These are phyloP conservation scores for Myotis findleyi DNA, from an alignment of 2,797 vertebrate genomes.

Conservation along the genomic window DNA sequence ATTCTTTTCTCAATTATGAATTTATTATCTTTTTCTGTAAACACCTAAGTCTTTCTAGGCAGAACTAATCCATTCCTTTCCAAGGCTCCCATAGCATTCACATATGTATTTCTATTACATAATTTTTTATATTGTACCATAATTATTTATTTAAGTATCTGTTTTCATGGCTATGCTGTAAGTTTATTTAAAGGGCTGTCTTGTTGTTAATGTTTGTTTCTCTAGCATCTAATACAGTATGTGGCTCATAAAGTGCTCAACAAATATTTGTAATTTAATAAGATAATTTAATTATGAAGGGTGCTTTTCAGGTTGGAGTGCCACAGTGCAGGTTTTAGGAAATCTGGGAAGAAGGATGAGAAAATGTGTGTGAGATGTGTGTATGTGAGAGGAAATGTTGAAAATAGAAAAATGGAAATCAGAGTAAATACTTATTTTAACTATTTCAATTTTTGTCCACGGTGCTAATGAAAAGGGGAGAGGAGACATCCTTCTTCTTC, in stretches of 20 bases:
- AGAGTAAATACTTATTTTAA: conserved; percentile 16
- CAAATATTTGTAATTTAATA: conserved; percentile 22
- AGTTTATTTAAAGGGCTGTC: conserved; percentile 12
- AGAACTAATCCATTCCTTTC: background rate
- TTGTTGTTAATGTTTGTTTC: conserved; percentile 3
- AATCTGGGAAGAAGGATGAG: background rate
- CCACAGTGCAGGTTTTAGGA: conserved; percentile 15
- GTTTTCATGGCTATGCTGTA: background rate
- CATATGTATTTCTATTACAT: background rate
- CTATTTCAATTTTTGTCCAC: conserved; percentile 34
- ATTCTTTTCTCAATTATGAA: conserved; percentile 51
- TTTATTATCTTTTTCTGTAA: conserved; percentile 29
- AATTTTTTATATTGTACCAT: conserved; percentile 38
- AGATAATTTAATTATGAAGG: conserved; percentile 5
- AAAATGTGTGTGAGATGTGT: background rate
- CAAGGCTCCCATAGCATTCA: background rate
- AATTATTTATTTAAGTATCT: conserved; percentile 31
- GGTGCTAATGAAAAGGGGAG: background rate
- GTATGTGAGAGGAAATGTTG: background rate
- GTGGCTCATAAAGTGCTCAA: conserved; percentile 20
- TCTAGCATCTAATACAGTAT: background rate
- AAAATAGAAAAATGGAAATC: background rate
- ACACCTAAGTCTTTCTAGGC: background rate
- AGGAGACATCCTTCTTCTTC: background rate
- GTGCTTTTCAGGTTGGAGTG: conserved; percentile 9